Evolutionary conservation across 2,888 invertebrate genomes (phyloP), one percentile per base, ranked within the genome.

Genomic region (Drosophila percnosoma): DNA sequence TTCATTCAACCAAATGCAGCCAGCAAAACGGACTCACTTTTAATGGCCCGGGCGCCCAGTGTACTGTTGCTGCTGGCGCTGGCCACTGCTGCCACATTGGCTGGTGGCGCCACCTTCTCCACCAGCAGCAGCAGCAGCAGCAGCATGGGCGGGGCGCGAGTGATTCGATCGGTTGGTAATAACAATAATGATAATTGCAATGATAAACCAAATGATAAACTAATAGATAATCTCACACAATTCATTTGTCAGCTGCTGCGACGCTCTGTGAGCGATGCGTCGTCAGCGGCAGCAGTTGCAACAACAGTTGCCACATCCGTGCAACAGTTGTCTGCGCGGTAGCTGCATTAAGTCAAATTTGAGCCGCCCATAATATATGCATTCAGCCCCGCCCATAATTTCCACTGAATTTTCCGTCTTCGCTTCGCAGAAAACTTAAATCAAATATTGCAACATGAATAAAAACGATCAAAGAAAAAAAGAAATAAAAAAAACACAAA

Each of bases 1-100:
- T 91, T 92, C 91, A 87, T 92, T 90, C 92, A 92, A 91, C 89
- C 87, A 84, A 92, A 92, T 86, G 93, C 93, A 93, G 93, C 93
- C 90, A 92, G 87, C 82, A 89, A 87, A 80, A 82, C 92, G 91
- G 91, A 92, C 62, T 87, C 92, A 80, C 74, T 84, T 57, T 75
- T 87, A 36, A 73, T 82, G 73, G 87, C 80, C 71, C 82, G 87
- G 69, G 90, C 90, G 71, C 91, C 91, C 45, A 80, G 81, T 73
- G 74, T 80, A 62, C 74, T 91, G 75, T 75, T 91, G 77, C 70
- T 91, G 75, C 75, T 89, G 62, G 80, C 84, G 62, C 79, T 88
- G 80, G 81, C 86, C 79, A 72, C 84, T 49, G 75, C 83, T 33
- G 78, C 82, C 61, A 83, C 82, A 55, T 77, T 82, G 64, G 88